phyloP scores from a whole-genome alignment of 1,140 invertebrate genomes.

The Drosophila pandora region DNA sequence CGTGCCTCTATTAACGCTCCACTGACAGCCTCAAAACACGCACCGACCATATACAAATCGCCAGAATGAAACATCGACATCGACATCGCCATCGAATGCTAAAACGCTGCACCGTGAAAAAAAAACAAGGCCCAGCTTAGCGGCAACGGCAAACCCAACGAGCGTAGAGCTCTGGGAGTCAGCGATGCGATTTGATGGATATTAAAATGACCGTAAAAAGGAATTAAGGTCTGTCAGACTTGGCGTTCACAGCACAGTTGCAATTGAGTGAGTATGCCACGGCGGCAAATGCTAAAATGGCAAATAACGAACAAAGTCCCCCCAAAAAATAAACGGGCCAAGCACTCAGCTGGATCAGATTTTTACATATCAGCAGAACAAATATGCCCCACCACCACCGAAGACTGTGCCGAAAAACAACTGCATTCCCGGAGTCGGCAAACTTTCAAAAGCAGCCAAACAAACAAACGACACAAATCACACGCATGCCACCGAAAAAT shows the following conservation, averaged over 20 bases:
- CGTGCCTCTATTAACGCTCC: slow-evolving; percentile 77
- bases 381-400: slow-evolving; percentile 58
- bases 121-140: slow-evolving; percentile 6
- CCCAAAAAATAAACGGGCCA: slow-evolving; percentile 3
- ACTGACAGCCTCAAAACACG: slow-evolving; percentile 72
- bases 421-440: slow-evolving; percentile 55
- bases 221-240: slow-evolving; percentile 82
- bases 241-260: slow-evolving; percentile 66
- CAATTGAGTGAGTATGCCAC: slow-evolving; percentile 69
- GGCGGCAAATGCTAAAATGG: slow-evolving; percentile 48
- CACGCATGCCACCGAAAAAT: slow-evolving; percentile 47
- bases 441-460: slow-evolving; percentile 58
- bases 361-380: slow-evolving; percentile 77
- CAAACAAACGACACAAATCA: slow-evolving; percentile 72
- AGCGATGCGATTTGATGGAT: slow-evolving; percentile 82
- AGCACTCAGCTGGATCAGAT: slow-evolving; percentile 27
- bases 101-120: slow-evolving; percentile 33
- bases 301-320: slow-evolving; percentile 45
- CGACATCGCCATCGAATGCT: slow-evolving; percentile 39
- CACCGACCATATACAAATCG: slow-evolving; percentile 67
- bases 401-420: slow-evolving; percentile 36
- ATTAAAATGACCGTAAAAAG: slow-evolving; percentile 83
- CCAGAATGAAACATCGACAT: slow-evolving; percentile 79
- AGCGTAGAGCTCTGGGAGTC: slow-evolving; percentile 75
- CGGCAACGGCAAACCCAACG: slow-evolving; percentile 46